Conservation (phyloP, 2,888 invertebrate species). For the Tigriopus californicus region DNA sequence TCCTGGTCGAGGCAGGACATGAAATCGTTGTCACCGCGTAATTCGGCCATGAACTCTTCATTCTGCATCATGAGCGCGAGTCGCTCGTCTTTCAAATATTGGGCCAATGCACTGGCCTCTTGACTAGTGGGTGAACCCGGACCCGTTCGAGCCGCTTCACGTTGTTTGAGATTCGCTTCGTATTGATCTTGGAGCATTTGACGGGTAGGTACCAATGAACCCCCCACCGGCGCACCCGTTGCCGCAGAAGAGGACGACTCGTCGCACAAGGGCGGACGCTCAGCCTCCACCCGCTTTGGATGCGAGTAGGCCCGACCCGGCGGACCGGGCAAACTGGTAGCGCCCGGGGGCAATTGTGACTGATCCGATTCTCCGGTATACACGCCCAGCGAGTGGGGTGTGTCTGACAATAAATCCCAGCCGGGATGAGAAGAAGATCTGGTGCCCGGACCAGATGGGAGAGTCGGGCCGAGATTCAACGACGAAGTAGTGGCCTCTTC, state of each 20-base stretch:
- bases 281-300: no score
- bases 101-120: constrained; percentile 28
- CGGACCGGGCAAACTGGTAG: no score
- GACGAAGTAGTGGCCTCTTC: background rate
- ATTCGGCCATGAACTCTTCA: constrained; percentile 69
- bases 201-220: constrained; percentile 19
- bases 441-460: background rate
- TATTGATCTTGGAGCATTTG: constrained; percentile 28
- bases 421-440: background rate
- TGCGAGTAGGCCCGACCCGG: background rate
- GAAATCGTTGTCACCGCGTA: constrained; percentile 68
- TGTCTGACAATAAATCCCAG: background rate
- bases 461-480: background rate
- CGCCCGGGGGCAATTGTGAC: no score
- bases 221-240: constrained; percentile 11
- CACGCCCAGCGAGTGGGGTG: background rate
- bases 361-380: no score
- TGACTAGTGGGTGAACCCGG: constrained; percentile 21
- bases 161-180: constrained; percentile 30
- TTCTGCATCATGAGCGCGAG: constrained; percentile 72
- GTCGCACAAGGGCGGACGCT: background rate
- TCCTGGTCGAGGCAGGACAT: constrained; percentile 63
- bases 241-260: background rate
- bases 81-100: constrained; percentile 61
- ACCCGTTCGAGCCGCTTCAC: constrained; percentile 22